Evolutionary conservation across 2,113 vertebrate genomes (phyloP).

Genomic region (Hemiprocne comata): DNA sequence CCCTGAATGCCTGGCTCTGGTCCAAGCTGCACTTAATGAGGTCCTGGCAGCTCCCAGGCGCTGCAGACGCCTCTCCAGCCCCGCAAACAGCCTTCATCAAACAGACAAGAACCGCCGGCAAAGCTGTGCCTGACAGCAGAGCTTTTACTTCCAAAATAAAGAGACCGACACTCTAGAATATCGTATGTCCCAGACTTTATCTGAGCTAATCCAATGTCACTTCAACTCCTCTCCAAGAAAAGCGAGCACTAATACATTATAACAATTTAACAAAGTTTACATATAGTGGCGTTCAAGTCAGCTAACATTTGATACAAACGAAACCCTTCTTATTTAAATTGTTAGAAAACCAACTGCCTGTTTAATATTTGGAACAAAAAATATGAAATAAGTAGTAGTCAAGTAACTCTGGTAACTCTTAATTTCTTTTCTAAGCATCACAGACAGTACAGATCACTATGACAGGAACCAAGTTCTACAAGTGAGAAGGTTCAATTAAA

Average conservation of each 20-base stretch:
- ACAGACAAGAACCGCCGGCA: background rate
- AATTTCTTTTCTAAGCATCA: background rate
- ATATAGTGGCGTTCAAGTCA: background rate
- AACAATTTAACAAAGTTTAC: background rate
- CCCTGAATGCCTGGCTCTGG: constrained; percentile 37
- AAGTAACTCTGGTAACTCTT: background rate
- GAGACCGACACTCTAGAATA: background rate
- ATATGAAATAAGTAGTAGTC: background rate
- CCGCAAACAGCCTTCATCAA: background rate
- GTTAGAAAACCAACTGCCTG: background rate
- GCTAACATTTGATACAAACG: background rate
- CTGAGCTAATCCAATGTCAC: background rate
- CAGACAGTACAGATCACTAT: background rate
- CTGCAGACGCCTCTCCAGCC: background rate
- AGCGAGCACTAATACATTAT: background rate
- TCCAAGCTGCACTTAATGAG: constrained; percentile 55
- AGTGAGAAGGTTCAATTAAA: background rate
- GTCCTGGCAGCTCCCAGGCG: constrained; percentile 28
- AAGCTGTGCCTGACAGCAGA: background rate
- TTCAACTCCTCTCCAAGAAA: background rate
- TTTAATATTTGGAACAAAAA: background rate
- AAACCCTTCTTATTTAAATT: background rate
- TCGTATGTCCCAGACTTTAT: background rate
- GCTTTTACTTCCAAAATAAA: background rate
- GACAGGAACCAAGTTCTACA: background rate